Evolutionary conservation across 2,797 vertebrate genomes (phyloP), one percentile per base, ranked within the genome.

Genomic region (Mastacembelus armatus): DNA sequence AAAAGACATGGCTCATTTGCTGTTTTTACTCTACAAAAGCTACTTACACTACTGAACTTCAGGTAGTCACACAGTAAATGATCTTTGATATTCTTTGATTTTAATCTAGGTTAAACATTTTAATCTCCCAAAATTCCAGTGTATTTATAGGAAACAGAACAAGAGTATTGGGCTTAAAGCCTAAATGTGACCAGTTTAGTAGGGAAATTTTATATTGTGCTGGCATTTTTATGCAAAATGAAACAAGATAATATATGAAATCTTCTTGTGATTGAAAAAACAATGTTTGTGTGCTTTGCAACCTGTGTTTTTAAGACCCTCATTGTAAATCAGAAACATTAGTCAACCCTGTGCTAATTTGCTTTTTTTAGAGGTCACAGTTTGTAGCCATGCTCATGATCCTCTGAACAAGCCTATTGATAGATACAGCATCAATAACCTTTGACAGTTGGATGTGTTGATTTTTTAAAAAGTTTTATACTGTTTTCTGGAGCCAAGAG

Each of bases 21-120:
- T 93, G 76, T 88, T 85, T 77, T 64, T 73, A 80, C 56, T 81
- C 78, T 91, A 94, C 94, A 94, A 95, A 95, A 91, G 92, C 82
- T 88, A 94, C n/a, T n/a, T n/a, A 95, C 92, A 92, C 81, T 54
- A 85, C 88, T 92, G 93, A 94, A 90, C 94, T n/a, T n/a, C n/a
- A n/a, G n/a, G n/a, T 90, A 93, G 91, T 93, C 89, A 4, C 36
- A 38, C 36, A 8, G 36, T 16, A 7, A 38, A 80, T 3, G 35
- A 24, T 35, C 8, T 38, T 26, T 48, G n/a, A 52, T 47, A 24
- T 56, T 27, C 7, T 66, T 70, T 57, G 27, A 65, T 79, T 56
- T 66, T 22, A 58, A 8, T 48, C 56, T 71, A 33, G 63, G 26
- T 48, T 56, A 52, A 75, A 77, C 57, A 39, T 56, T 45, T 59